phyloP scores from a whole-genome alignment of 2,797 vertebrate species.

The Myotis planiceps region DNA sequence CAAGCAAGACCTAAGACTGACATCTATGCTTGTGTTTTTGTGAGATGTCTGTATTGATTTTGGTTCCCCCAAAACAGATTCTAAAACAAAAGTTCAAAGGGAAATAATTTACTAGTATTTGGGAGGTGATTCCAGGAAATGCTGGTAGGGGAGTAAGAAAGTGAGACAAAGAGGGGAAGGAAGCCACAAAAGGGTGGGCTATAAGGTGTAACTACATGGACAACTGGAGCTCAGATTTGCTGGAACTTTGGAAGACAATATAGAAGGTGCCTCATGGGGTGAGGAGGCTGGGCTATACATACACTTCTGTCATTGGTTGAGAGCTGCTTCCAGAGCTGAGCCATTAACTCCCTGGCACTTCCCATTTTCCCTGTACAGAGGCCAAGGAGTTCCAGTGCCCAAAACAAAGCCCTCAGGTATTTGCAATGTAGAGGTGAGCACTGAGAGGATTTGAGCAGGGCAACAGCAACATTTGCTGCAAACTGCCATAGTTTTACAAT shows the following conservation, averaged over 20 bases:
- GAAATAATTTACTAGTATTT: not conserved
- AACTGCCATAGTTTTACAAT: not conserved
- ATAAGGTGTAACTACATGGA: not conserved
- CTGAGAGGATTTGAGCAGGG: not conserved
- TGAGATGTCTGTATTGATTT: constrained; percentile 2
- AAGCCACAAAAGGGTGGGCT: not conserved
- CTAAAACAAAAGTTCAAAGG: not conserved
- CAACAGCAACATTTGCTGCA: not conserved
- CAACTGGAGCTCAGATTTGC: not conserved
- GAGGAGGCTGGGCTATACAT: not conserved
- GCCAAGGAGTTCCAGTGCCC: not conserved
- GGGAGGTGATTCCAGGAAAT: not conserved
- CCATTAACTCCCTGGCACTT: not conserved
- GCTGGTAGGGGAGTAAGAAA: not conserved
- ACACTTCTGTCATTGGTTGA: not conserved
- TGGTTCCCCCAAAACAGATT: not conserved
- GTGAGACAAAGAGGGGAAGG: not conserved
- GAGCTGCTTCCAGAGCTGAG: not conserved
- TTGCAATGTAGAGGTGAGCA: not conserved
- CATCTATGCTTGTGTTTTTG: not conserved
- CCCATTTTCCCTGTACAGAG: not conserved
- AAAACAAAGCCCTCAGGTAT: not conserved
- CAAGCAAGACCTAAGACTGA: not conserved
- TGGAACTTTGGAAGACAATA: not conserved
- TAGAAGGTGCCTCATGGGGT: not conserved